Conservation (phyloP, 2,888 invertebrate genomes). For the Hydraecia micacea region DNA sequence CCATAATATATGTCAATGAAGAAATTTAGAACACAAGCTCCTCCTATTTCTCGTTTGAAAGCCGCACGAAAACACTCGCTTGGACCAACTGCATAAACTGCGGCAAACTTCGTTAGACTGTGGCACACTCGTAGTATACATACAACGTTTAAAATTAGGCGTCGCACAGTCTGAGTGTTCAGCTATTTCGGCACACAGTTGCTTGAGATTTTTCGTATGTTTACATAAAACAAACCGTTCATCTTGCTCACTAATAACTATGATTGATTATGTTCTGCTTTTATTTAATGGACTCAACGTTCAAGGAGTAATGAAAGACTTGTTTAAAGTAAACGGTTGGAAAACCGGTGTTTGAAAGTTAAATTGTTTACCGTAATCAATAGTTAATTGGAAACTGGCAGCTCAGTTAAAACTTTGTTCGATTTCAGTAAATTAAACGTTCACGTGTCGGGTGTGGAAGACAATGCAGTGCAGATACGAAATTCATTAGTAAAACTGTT, state of each 20-base stretch:
- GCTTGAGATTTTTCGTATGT: conserved; percentile 35
- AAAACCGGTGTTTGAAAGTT: conserved; percentile 29
- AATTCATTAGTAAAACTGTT: not conserved
- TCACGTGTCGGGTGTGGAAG: not conserved
- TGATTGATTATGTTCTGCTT: conserved; percentile 45
- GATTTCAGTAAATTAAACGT: conserved; percentile 28
- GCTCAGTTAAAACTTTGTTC: conserved; percentile 35
- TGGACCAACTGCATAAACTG: not conserved
- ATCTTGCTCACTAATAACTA: conserved; percentile 42
- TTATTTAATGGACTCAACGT: conserved; percentile 48
- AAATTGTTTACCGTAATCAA: conserved; percentile 53
- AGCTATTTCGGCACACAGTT: conserved; percentile 36
- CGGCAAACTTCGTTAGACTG: not conserved
- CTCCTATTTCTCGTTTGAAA: not conserved
- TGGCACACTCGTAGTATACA: not conserved
- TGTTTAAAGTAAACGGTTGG: conserved; percentile 21
- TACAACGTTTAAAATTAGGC: conserved; percentile 49
- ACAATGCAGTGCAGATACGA: not conserved
- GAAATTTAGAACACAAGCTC: not conserved
- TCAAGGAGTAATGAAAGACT: conserved; percentile 28
- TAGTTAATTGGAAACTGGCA: conserved; percentile 15
- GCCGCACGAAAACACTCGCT: not conserved
- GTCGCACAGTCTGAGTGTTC: conserved; percentile 49
- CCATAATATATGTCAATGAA: too few relatives aligned
- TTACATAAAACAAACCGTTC: conserved; percentile 46